phyloP scores from a whole-genome alignment of 2,888 invertebrate genomes.

The Rhaphigaster nebulosa region DNA sequence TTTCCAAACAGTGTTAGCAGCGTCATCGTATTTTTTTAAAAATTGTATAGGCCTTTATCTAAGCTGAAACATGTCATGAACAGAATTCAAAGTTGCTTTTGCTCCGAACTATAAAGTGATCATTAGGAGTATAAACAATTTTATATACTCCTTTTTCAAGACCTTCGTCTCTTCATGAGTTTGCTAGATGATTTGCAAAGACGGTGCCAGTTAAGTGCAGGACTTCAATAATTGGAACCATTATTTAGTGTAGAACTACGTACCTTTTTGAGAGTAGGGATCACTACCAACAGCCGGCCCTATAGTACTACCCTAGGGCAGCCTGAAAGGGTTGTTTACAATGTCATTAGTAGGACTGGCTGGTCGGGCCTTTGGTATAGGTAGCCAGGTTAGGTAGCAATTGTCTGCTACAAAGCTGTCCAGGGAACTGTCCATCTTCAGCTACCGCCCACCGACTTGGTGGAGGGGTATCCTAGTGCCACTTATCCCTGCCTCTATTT shows the following conservation, averaged over 20 bases:
- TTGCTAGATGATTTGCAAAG: background rate
- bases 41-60: too few species aligned
- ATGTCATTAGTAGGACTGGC: background rate
- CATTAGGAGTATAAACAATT: too few species aligned
- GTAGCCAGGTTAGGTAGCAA: slow-evolving; percentile 1
- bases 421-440: background rate
- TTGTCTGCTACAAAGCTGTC: slow-evolving; percentile 13
- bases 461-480: background rate
- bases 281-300: background rate
- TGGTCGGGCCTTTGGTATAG: slow-evolving; percentile 13
- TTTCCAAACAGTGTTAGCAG: too few species aligned
- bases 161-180: too few species aligned
- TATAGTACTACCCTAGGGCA: background rate
- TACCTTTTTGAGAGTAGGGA: background rate
- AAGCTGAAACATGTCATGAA: too few species aligned
- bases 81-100: too few species aligned
- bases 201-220: background rate
- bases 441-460: background rate
- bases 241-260: background rate
- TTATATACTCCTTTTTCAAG: too few species aligned
- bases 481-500: slow-evolving; percentile 28
- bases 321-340: slow-evolving; percentile 18
- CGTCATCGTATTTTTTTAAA: too few species aligned
- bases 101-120: too few species aligned
- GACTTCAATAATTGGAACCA: background rate